Evolutionary conservation across 2,888 invertebrate species (phyloP), one percentile per base, ranked within the genome.

Genomic region (Drosophila meridiana): DNA sequence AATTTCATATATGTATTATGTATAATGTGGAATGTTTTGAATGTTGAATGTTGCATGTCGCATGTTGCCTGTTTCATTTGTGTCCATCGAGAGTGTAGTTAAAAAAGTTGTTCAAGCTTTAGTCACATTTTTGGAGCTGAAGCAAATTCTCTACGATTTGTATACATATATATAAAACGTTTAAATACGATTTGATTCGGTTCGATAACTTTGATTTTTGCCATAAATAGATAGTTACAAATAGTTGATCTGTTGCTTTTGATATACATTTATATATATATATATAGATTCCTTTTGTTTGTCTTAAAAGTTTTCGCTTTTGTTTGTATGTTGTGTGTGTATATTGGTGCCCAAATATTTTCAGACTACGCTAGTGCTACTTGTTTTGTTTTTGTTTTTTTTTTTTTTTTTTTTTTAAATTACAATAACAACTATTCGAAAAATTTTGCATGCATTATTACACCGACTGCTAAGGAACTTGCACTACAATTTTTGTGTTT

Each of bases 261-360:
- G 53, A 53, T 36, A 36, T 58, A 69, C 69, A 61, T 50, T 42
- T 81, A 65, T 56, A 50, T 45, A 67, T 70, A 64, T 53, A 61
- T 66, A 36, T 79, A 69, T 65, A 69, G 52, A 61, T 57, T 60
- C 50, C 55, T 59, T 75, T 60, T 50, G 43, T 42, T 55, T 62
- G 56, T 47, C 45, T 55, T 42, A 26, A 28, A 38, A 26, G 38
- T 40, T 47, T 45, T 43, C 36, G 43, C 28, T n/a, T 26, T 50
- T 40, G 48, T 30, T 50, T 60, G 61, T 73, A 38, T 72, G 63
- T 71, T n/a, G 55, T 50, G 40, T 72, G 64, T 88, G 84, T 90
- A 84, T 87, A 89, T 87, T 90, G 89, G 89, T 87, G 87, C 89
- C 87, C 89, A 90, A 71, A 90, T 72, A 89, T 74, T 68, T 87